phyloP scores from a whole-genome alignment of 2,797 vertebrate species.

The Trachurus trachurus region DNA sequence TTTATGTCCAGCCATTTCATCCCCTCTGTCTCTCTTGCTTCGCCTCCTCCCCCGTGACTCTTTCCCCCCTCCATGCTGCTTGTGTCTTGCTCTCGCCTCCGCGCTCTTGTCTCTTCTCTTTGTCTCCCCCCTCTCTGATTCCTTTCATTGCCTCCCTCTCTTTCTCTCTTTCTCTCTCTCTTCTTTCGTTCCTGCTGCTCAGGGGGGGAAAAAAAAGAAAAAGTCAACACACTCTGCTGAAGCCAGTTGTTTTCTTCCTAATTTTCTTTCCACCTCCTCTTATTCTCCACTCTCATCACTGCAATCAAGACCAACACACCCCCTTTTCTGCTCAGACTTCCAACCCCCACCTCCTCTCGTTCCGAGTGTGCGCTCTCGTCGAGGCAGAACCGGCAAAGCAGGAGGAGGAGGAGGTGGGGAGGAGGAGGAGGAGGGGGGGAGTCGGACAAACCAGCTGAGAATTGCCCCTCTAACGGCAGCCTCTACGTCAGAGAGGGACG shows the following conservation, averaged over 20 bases:
- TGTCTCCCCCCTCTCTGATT: background rate
- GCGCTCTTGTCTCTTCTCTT: slow-evolving; percentile 5
- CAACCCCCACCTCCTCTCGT: slow-evolving; percentile 54
- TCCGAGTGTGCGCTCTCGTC: slow-evolving; percentile 58
- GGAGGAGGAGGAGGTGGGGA: too few relatives aligned
- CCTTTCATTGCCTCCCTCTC: background rate
- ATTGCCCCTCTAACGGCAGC: slow-evolving; percentile 62
- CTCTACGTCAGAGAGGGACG: slow-evolving; percentile 73
- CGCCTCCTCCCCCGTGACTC: slow-evolving; percentile 25
- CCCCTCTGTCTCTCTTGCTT: background rate
- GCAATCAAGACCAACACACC: slow-evolving; percentile 63
- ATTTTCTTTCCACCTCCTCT: slow-evolving; percentile 36
- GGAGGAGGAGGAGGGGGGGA: too few relatives aligned
- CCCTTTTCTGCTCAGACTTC: slow-evolving; percentile 41
- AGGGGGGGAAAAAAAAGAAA: too few relatives aligned
- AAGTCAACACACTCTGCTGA: slow-evolving; percentile 15
- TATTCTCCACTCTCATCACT: slow-evolving; percentile 50
- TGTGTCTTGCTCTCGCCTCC: slow-evolving; percentile 14
- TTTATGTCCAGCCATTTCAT: slow-evolving; percentile 12
- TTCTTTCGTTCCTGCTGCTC: slow-evolving; percentile 25
- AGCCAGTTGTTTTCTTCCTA: slow-evolving; percentile 39
- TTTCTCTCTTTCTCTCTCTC: slow-evolving; percentile 20
- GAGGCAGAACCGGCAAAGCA: slow-evolving; percentile 35
- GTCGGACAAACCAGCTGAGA: slow-evolving; percentile 62
- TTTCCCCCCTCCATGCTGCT: background rate